Conservation (phyloP, 2,888 invertebrate genomes). For the Rhamphomyia laevipes region DNA sequence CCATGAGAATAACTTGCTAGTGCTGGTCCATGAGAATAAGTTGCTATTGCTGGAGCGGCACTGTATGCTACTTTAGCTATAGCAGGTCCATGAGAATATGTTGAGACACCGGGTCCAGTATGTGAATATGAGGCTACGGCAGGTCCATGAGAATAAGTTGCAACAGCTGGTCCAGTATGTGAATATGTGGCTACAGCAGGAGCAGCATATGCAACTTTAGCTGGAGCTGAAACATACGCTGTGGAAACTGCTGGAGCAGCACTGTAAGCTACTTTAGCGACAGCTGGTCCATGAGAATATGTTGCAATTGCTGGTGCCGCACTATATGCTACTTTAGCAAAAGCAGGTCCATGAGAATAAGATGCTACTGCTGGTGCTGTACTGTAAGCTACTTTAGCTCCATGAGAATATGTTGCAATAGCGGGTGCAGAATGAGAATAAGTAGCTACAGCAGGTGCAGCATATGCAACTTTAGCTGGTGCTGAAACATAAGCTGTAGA, state of each 20-base stretch:
- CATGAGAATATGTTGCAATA: constrained; percentile 13
- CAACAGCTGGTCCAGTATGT: constrained; percentile 15
- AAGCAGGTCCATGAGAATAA: constrained; percentile 10
- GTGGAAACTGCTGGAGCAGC: constrained; percentile 31
- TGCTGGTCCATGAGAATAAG: constrained; percentile 7
- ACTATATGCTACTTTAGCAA: constrained; percentile 10
- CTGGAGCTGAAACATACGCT: constrained; percentile 17
- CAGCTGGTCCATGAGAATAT: constrained; percentile 15
- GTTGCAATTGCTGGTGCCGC: constrained; percentile 12
- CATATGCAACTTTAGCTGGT: constrained; percentile 19
- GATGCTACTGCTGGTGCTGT: constrained; percentile 7
- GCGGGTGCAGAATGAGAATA: constrained; percentile 33
- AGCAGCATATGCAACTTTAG: constrained; percentile 11
- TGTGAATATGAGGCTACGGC: neutral
- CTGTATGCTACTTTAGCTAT: constrained; percentile 11
- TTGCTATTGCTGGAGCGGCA: constrained; percentile 7
- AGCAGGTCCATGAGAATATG: constrained; percentile 10
- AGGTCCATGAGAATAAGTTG: neutral
- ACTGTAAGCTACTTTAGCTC: constrained; percentile 13
- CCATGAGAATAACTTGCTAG: constrained; percentile 3
- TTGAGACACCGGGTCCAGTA: constrained; percentile 2
- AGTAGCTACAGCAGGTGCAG: constrained; percentile 14
- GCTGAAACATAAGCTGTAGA: constrained; percentile 31
- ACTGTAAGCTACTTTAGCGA: constrained; percentile 16
- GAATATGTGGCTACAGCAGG: constrained; percentile 18